Conservation (phyloP, 2,113 vertebrate species). For the Carlito syrichta region DNA sequence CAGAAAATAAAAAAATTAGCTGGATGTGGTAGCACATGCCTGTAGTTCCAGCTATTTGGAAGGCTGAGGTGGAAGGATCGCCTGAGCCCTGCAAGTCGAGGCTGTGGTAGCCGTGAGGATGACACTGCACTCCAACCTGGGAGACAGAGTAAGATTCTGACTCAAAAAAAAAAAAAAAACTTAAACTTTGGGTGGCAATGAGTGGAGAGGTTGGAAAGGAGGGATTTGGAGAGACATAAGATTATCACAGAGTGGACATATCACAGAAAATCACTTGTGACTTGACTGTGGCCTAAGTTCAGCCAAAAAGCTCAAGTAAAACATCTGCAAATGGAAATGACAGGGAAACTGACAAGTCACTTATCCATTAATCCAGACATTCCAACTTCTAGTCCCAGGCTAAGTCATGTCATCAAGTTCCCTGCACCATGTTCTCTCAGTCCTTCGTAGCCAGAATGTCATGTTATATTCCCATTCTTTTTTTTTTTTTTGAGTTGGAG, state of each 20-base stretch:
- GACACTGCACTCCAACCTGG: too few relatives aligned
- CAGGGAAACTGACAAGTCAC: not conserved
- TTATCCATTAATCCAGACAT: not conserved
- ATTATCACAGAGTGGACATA: not conserved
- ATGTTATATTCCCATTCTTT: not conserved
- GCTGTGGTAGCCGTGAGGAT: too few relatives aligned
- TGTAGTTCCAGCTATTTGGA: too few relatives aligned
- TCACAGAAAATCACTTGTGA: constrained; percentile 25
- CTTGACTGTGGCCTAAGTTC: not conserved
- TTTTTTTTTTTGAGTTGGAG: too few relatives aligned
- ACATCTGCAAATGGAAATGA: not conserved
- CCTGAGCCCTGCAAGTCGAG: too few relatives aligned
- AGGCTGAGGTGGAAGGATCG: too few relatives aligned
- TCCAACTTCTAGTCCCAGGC: not conserved
- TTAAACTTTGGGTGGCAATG: too few relatives aligned
- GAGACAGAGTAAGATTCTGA: too few relatives aligned
- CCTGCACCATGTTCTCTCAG: not conserved
- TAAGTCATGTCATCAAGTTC: not conserved
- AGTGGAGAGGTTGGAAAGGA: not conserved
- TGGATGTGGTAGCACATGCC: too few relatives aligned
- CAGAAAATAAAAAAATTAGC: too few relatives aligned
- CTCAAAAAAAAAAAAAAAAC: too few relatives aligned
- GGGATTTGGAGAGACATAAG: not conserved
- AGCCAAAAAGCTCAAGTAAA: not conserved
- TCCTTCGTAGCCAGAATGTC: not conserved